Conservation (phyloP, 2,888 invertebrate species). For the Agelastica alni region DNA sequence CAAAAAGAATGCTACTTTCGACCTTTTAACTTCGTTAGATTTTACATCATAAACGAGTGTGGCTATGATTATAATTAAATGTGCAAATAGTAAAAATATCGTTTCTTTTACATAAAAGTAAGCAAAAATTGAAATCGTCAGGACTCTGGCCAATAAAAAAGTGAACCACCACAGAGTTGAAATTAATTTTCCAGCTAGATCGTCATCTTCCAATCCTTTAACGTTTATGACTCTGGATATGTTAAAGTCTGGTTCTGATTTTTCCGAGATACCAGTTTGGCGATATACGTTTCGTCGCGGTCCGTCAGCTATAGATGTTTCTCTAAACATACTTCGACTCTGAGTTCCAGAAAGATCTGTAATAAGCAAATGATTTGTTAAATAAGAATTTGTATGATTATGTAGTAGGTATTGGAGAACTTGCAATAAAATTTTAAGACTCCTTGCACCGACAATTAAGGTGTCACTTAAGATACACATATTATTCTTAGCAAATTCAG, state of each 20-base stretch:
- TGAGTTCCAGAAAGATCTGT: slow-evolving; percentile 16
- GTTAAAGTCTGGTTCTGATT: slow-evolving; percentile 45
- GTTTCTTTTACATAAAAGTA: slow-evolving; percentile 68
- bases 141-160: slow-evolving; percentile 72
- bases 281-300: slow-evolving; percentile 32
- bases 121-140: slow-evolving; percentile 71
- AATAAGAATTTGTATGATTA: too few relatives aligned
- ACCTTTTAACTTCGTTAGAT: slow-evolving; percentile 55
- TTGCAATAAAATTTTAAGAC: too few relatives aligned
- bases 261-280: slow-evolving; percentile 26
- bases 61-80: slow-evolving; percentile 69
- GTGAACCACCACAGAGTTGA: slow-evolving; percentile 78
- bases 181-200: slow-evolving; percentile 69
- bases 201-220: slow-evolving; percentile 76
- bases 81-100: slow-evolving; percentile 63
- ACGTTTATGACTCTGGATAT: slow-evolving; percentile 54
- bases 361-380: not conserved
- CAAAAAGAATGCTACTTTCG: slow-evolving; percentile 63
- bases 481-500: too few relatives aligned
- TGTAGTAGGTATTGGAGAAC: too few relatives aligned
- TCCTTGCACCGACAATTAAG: too few relatives aligned
- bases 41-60: slow-evolving; percentile 69
- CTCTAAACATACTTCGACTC: slow-evolving; percentile 18
- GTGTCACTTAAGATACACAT: too few relatives aligned
- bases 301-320: slow-evolving; percentile 42